phyloP scores from a whole-genome alignment of 2,888 invertebrate genomes.

The Schizotus pectinicornis region DNA sequence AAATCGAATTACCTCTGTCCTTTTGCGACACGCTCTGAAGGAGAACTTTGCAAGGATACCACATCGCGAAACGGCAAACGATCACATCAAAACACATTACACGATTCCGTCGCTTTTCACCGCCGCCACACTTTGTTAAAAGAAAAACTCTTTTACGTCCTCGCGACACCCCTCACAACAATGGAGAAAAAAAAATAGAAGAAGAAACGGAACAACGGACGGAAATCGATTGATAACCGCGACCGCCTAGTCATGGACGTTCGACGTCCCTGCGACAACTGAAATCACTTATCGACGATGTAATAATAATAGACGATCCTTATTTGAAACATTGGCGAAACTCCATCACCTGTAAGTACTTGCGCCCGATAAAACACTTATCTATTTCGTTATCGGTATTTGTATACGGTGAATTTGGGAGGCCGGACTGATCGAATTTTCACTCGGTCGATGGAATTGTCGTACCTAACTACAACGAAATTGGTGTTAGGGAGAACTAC shows the following conservation, averaged over 20 bases:
- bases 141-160: neutral
- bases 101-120: neutral
- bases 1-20: conserved; percentile 37
- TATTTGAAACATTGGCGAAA: conserved; percentile 24
- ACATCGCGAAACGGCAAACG: conserved; percentile 40
- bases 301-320: conserved; percentile 31
- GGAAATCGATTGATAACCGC: conserved; percentile 25
- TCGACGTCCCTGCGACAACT: conserved; percentile 28
- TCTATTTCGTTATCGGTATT: no score
- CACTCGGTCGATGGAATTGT: no score
- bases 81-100: conserved; percentile 23
- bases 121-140: neutral
- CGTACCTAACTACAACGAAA: no score
- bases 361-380: conserved; percentile 6
- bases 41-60: conserved; percentile 55
- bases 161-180: neutral
- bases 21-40: conserved; percentile 43
- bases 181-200: conserved; percentile 17
- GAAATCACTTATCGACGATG: conserved; percentile 38
- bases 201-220: conserved; percentile 3
- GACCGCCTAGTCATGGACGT: conserved; percentile 23
- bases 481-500: no score
- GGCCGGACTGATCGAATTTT: no score
- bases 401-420: no score
- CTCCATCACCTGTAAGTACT: conserved; percentile 17